Base-by-base conservation (phyloP, 2,797 vertebrate species). In the Sphaeramia orbicularis region DNA sequence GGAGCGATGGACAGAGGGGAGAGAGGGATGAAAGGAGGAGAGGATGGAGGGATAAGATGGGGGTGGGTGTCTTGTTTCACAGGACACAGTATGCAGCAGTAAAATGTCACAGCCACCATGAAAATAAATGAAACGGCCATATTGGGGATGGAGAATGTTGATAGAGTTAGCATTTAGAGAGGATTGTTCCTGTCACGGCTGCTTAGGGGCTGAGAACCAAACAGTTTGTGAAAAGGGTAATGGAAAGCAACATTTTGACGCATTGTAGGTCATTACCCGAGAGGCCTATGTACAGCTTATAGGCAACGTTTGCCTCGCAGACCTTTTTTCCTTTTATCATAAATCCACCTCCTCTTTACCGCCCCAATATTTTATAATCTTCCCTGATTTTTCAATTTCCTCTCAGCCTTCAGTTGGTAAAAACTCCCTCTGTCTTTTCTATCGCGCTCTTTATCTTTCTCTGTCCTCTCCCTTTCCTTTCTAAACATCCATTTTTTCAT, bases 21-120 rank as follows among this genome's bases (percentile, higher is more conserved):
- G 21, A 45, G 18, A 16, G 61, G 55, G 71, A 79, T 74, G 51
- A 73, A 81, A 83, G 44, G 45, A 19, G 64, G 54, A 71, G 76
- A 71, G 54, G 74, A 81, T 79, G 43, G 42, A 67, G 42, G 65
- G 63, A 38, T 16, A 58, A 51, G 73, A 47, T 61, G 65, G 76
- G 78, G 75, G 71, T 71, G 75, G 77, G 74, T 69, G 74, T 81
- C 70, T 65, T 37, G 24, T 83, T 79, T 81, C 55, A 2, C 57
- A 42, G 58, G 51, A 37, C 52, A 54, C 52, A 36, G 43, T 40
- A 2, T 76, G 69, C 56, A 62, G 68, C 50, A 47, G 52, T 41
- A n/a, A 83, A 86, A 80, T 53, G 58, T 70, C 64, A 64, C 8
- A 1, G 30, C 3, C 11, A 19, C 18, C 2, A 40, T 47, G 52